Conservation (phyloP, 2,797 vertebrate species). For the Pristis pectinata region DNA sequence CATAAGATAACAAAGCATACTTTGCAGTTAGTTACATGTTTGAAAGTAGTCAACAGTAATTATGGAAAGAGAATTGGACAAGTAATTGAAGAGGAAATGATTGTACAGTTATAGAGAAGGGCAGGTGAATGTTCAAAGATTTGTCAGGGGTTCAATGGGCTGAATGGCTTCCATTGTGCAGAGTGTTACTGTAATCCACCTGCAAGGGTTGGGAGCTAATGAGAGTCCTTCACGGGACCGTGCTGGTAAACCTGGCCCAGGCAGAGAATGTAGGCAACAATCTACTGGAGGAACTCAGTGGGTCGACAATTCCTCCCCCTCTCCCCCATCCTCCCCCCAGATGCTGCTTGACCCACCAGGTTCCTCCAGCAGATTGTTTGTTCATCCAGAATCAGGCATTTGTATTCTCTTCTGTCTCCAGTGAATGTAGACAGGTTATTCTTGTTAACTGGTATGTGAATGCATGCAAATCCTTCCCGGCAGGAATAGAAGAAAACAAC, state of each 20-base stretch:
- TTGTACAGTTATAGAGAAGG: neutral
- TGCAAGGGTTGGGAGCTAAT: neutral
- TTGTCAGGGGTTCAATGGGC: neutral
- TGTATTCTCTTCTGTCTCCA: too few species aligned
- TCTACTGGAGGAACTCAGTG: too few species aligned
- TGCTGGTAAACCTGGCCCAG: neutral
- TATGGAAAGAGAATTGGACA: neutral
- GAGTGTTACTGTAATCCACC: neutral
- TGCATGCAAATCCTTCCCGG: neutral
- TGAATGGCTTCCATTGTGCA: neutral
- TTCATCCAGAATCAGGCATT: neutral
- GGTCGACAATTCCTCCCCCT: too few species aligned
- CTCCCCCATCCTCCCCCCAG: too few species aligned
- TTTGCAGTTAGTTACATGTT: neutral
- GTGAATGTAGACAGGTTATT: too few species aligned
- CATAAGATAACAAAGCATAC: neutral
- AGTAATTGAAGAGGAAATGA: neutral
- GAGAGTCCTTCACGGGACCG: neutral
- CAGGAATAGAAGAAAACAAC: neutral
- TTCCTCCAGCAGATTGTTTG: neutral
- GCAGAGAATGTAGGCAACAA: neutral
- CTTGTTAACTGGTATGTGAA: too few species aligned
- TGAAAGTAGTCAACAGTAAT: neutral
- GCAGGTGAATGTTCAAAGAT: neutral
- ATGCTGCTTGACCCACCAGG: too few species aligned